Evolutionary conservation across 2,888 invertebrate genomes (phyloP).

Genomic region (Neuroscelio doddi): DNA sequence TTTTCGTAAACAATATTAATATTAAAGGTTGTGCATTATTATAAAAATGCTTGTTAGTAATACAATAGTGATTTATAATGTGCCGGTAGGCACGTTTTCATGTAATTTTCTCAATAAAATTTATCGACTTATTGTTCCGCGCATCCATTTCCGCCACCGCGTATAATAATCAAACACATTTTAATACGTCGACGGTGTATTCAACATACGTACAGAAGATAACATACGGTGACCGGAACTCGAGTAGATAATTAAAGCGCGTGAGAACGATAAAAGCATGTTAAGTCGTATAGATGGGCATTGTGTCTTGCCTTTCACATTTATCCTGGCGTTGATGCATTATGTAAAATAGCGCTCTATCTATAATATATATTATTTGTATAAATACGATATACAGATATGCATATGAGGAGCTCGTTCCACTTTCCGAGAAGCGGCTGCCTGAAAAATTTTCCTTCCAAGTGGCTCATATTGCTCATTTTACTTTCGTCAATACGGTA

Average conservation of each 20-base stretch:
- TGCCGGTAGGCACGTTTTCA: background rate
- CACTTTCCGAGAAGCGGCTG: slow-evolving; percentile 7
- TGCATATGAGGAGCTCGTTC: slow-evolving; percentile 21
- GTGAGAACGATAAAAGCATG: slow-evolving; percentile 48
- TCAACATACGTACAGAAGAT: slow-evolving; percentile 43
- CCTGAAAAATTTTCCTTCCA: no score
- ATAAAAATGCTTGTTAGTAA: no score
- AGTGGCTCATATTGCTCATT: background rate
- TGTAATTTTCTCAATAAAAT: background rate
- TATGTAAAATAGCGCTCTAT: slow-evolving; percentile 43
- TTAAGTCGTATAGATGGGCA: slow-evolving; percentile 39
- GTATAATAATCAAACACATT: slow-evolving; percentile 45
- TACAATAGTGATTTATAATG: no score
- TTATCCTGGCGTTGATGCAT: slow-evolving; percentile 42
- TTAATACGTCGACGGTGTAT: slow-evolving; percentile 45
- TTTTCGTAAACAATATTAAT: no score
- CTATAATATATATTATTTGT: slow-evolving; percentile 42
- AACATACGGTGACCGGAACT: slow-evolving; percentile 49
- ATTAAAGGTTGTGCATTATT: no score
- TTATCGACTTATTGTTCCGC: slow-evolving; percentile 16
- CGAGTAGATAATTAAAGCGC: slow-evolving; percentile 47
- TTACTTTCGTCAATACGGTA: background rate
- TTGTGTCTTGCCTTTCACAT: slow-evolving; percentile 47
- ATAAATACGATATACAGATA: slow-evolving; percentile 33
- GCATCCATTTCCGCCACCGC: slow-evolving; percentile 18